Conservation (phyloP, 2,113 vertebrate species). For the Eurystomus gularis region DNA sequence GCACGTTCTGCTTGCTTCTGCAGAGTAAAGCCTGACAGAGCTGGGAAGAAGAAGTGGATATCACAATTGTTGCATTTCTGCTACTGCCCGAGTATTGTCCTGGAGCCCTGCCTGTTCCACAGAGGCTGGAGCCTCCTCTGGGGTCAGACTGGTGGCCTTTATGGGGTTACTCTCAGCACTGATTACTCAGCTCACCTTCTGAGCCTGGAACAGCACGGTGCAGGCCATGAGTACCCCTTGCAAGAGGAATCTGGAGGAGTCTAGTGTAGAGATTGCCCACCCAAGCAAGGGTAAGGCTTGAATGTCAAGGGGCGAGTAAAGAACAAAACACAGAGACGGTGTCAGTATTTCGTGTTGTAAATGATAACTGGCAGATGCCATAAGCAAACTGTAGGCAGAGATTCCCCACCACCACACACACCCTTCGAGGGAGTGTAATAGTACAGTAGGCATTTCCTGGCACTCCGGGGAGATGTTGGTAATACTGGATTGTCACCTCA, state of each 20-base stretch:
- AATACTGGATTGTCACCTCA: background rate
- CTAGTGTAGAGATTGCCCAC: background rate
- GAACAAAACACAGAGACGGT: background rate
- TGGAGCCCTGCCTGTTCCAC: background rate
- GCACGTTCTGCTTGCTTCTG: background rate
- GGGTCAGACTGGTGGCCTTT: background rate
- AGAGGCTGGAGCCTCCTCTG: background rate
- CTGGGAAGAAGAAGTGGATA: background rate
- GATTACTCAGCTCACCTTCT: background rate
- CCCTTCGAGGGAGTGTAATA: background rate
- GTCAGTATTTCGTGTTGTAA: background rate
- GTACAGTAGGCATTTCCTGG: background rate
- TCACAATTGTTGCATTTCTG: background rate
- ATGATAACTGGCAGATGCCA: background rate
- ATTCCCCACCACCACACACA: background rate
- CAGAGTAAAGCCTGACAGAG: background rate
- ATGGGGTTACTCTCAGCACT: background rate
- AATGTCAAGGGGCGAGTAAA: background rate
- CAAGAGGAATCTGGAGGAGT: background rate
- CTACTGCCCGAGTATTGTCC: background rate
- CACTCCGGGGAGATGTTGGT: background rate
- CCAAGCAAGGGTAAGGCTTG: background rate
- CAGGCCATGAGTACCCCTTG: background rate
- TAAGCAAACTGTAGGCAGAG: background rate
- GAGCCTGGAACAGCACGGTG: background rate